Conservation (phyloP, 2,888 invertebrate genomes). For the Caenorhabditis zanzibari region DNA sequence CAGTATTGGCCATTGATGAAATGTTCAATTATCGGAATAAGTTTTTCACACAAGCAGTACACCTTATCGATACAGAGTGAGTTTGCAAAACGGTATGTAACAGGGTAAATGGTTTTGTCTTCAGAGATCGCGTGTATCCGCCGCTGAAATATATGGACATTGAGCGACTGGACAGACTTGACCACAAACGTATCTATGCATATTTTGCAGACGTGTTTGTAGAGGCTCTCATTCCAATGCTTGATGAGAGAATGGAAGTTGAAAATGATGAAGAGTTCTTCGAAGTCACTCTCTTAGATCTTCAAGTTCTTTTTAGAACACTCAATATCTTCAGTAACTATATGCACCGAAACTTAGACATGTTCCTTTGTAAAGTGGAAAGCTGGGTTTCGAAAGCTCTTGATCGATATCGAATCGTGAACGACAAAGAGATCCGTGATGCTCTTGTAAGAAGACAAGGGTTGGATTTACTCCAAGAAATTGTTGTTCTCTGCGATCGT, state of each 20-base stretch:
- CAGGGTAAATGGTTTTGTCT: not conserved
- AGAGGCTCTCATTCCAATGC: conserved; percentile 34
- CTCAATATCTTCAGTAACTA: conserved; percentile 39
- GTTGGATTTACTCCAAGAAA: conserved; percentile 50
- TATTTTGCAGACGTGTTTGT: conserved; percentile 42
- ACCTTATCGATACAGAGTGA: conserved; percentile 31
- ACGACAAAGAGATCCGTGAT: conserved; percentile 62
- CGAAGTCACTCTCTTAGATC: conserved; percentile 43
- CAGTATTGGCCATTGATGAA: conserved; percentile 56
- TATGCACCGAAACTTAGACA: conserved; percentile 30
- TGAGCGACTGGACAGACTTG: conserved; percentile 35
- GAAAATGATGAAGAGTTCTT: conserved; percentile 30
- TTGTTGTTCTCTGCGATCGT: conserved; percentile 53
- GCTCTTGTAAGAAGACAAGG: conserved; percentile 48
- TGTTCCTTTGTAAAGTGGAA: conserved; percentile 40
- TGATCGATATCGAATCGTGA: conserved; percentile 45
- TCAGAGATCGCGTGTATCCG: conserved; percentile 43
- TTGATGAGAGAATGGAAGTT: conserved; percentile 27
- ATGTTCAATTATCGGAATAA: conserved; percentile 63
- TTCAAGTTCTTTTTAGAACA: conserved; percentile 41
- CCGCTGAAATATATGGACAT: conserved; percentile 46
- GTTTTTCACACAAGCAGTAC: conserved; percentile 50
- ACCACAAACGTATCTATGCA: conserved; percentile 43
- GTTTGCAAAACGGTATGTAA: not conserved
- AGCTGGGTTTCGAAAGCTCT: conserved; percentile 42